Evolutionary conservation across 2,113 vertebrate genomes (phyloP), one percentile per base, ranked within the genome.

Genomic region (Planiliza haematocheilus): DNA sequence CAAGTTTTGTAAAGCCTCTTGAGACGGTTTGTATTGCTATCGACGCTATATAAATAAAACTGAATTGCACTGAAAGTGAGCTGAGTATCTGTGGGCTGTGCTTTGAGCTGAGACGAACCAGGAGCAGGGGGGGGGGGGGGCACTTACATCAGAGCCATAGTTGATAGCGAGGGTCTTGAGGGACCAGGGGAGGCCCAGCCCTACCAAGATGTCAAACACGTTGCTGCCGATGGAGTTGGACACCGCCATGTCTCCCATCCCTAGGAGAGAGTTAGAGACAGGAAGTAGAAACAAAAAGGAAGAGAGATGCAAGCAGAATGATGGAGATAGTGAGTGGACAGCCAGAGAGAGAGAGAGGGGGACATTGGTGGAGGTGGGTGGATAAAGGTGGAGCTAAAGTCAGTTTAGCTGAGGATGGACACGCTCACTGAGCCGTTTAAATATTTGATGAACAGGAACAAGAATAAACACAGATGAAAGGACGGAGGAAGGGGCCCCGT

Each of bases 151-250:
- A 67, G 97, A 97, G 72, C 97, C 96, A 0, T 98, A 98, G 86
- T 96, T 94, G 86, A 99, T 95, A 45, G 96, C 96, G 18, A 99
- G 91, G 1, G 97, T 99, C 91, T 99, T 94, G 50, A 99, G 83
- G 41, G 95, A 89, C 97, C 97, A 99, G 0, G 97, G 97, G 20
- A 99, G 95, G 11, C 97, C 97, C 0, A 99, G 93, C 13, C 97
- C 97, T 14, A 99, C 95, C 71, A 99, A 87, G 89, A 99, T 99
- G 91, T 99, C 97, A 75, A 99, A 99, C 46, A 99, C 97, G 7
- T 99, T 99, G 92, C 97, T 98, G 76, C 97, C 97, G 0, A 99
- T 99, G 81, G 97, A 99, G 90, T 99, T 99, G 39, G 97, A 99
- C 49, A 99, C 96, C 0, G 97, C 97, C 97, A 99, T 99, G 80